A percentile compares a stretch with the other conserved stretches of the same genome.
Evolutionary conservation across 2,113 vertebrate species (phyloP).

Genomic region (Epinephelus fuscoguttatus): DNA sequence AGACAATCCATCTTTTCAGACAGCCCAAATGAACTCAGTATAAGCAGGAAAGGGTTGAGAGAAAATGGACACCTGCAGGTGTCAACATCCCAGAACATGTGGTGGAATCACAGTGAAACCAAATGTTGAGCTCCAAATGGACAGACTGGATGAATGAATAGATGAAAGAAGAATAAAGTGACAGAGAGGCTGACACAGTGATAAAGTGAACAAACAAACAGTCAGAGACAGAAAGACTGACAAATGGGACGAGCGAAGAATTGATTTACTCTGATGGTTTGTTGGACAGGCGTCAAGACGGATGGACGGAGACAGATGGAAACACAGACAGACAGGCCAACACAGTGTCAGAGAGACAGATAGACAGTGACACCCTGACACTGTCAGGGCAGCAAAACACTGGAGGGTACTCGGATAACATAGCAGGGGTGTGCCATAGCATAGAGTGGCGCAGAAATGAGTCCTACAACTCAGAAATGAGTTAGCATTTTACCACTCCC

Average conservation of each 20-base stretch:
- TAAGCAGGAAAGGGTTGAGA: background rate
- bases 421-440: too few species aligned
- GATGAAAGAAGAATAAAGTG: slow-evolving; percentile 59
- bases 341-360: slow-evolving; percentile 34
- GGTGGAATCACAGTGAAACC: slow-evolving; percentile 29
- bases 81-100: slow-evolving; percentile 17
- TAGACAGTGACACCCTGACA: slow-evolving; percentile 55
- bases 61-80: slow-evolving; percentile 21
- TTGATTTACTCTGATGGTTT: slow-evolving; percentile 66
- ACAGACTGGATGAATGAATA: slow-evolving; percentile 40
- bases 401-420: slow-evolving; percentile 12
- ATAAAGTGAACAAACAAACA: slow-evolving; percentile 76
- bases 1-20: slow-evolving; percentile 85
- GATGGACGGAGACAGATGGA: slow-evolving; percentile 66
- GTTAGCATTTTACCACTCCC: too few species aligned
- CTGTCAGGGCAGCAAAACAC: slow-evolving; percentile 22
- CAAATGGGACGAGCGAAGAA: slow-evolving; percentile 60
- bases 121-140: slow-evolving; percentile 34
- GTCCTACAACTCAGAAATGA: too few species aligned
- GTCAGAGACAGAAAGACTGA: slow-evolving; percentile 63
- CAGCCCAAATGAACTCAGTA: slow-evolving; percentile 83
- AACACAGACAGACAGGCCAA: slow-evolving; percentile 53
- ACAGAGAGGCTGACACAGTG: slow-evolving; percentile 60
- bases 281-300: slow-evolving; percentile 61
- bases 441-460: too few species aligned